A percentile compares a stretch with the other conserved stretches of the same genome.
phyloP scores from a whole-genome alignment of 2,113 vertebrate genomes.

The Aptenodytes patagonicus region DNA sequence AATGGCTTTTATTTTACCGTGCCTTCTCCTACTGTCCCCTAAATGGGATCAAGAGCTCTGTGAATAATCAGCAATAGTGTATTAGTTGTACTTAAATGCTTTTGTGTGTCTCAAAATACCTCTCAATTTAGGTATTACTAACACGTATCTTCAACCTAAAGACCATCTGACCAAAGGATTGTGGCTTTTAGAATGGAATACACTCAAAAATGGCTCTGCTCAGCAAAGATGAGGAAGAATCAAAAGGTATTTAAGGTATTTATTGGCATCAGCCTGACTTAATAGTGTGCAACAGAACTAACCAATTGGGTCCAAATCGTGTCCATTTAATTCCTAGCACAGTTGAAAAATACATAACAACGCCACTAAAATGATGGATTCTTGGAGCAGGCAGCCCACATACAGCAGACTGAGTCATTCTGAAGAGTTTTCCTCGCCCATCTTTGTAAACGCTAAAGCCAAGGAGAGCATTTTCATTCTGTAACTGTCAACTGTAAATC shows the following conservation, averaged over 20 bases:
- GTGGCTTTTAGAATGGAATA: not conserved
- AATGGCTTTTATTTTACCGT: not conserved
- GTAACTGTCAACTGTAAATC: not conserved
- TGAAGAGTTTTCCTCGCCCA: not conserved
- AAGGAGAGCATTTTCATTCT: not conserved
- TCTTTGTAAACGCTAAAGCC: not conserved
- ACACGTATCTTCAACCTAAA: not conserved
- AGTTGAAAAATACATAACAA: not conserved
- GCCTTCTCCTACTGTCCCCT: not conserved
- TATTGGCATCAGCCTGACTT: not conserved
- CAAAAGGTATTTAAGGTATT: not conserved
- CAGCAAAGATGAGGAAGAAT: not conserved
- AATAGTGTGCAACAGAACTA: not conserved
- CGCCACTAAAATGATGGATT: not conserved
- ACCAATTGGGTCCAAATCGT: not conserved
- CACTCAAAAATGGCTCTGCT: not conserved
- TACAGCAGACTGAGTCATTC: not conserved
- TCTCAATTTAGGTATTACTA: not conserved
- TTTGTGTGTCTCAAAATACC: not conserved
- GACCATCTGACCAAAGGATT: not conserved
- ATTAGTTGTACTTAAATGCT: not conserved
- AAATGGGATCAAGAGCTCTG: not conserved
- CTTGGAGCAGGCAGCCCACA: not conserved
- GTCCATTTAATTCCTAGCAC: not conserved
- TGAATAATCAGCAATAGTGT: not conserved